These are phyloP conservation scores for Nemotelus nigrinus DNA, from an alignment of 2,888 invertebrate genomes.

Conservation along the genomic window DNA sequence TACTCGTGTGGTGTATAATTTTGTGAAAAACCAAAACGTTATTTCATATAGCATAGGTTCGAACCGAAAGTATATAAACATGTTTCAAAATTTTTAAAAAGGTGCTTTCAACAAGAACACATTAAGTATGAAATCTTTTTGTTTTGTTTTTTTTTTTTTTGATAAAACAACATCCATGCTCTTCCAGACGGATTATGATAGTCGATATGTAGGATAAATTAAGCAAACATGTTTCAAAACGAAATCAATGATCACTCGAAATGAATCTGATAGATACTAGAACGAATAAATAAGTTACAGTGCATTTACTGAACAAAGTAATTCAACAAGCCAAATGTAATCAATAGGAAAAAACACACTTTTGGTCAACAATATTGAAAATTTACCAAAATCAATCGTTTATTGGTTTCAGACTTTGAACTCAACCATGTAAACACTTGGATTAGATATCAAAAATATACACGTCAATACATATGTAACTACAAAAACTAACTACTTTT, in stretches of 20 bases:
- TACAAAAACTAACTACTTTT: slow-evolving; percentile 41
- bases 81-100: slow-evolving; percentile 26
- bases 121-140: slow-evolving; percentile 23
- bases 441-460: slow-evolving; percentile 19
- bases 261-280: neutral
- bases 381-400: slow-evolving; percentile 25
- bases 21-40: slow-evolving; percentile 15
- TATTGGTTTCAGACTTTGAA: neutral
- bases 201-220: slow-evolving; percentile 16
- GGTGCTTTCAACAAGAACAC: slow-evolving; percentile 44
- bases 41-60: slow-evolving; percentile 25
- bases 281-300: slow-evolving; percentile 18
- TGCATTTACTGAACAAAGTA: slow-evolving; percentile 20
- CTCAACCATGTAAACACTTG: slow-evolving; percentile 18
- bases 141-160: slow-evolving; percentile 14
- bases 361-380: slow-evolving; percentile 36
- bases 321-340: slow-evolving; percentile 39
- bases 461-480: slow-evolving; percentile 26
- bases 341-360: slow-evolving; percentile 35
- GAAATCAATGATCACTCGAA: slow-evolving; percentile 26
- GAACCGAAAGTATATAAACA: slow-evolving; percentile 17
- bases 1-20: slow-evolving; percentile 31
- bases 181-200: slow-evolving; percentile 34
- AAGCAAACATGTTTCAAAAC: slow-evolving; percentile 29
- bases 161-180: slow-evolving; percentile 41